Base-by-base conservation (phyloP, 2,888 invertebrate genomes). In the Yponomeuta cagnagella region DNA sequence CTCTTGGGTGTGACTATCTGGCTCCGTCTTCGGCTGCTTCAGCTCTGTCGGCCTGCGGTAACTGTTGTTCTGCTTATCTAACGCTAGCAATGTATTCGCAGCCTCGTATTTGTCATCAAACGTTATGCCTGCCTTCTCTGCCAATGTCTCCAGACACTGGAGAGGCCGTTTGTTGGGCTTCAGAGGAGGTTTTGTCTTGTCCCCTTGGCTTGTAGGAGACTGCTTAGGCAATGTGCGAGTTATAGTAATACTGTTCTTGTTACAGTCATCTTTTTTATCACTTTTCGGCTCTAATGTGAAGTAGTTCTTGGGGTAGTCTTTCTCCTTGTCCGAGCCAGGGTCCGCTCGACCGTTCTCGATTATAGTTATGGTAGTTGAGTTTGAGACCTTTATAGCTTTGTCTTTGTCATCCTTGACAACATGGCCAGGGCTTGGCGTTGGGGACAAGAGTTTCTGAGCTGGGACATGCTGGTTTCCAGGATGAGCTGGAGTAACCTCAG, bases 31-130 rank as follows among this genome's bases (percentile, higher is more conserved):
- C 0, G 88, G 83, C 69, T 87, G 85, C 76, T 91, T 91, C 3
- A 90, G 73, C 63, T 91, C 90, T 0, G 79, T 80, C n/a, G 87
- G 82, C 75, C 90, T 84, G 73, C 86, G 80, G 72, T 81, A 88
- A 73, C 89, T 87, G 77, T 84, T 93, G 78, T 94, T 94, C 75
- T 93, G 93, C 79, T 94, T 94, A 79, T 95, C 95, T 85, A 95
- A 88, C 74, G 95, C 94, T 77, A 94, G 82, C 78, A 94, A 83
- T 72, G 93, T 94, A 76, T 94, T 94, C 5, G 95, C 95, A 73
- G 94, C 94, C 83, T 95, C 95, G 91, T 95, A 95, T 84, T 95
- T 95, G 82, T 95, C 95, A 81, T 95, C 95, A 79, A 95, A 94
- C 30, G 95, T 95, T 15, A 95, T 95, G 2, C 95, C 95, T 70